These are phyloP conservation scores for Onychomys torridus DNA, from an alignment of 2,797 vertebrate genomes.

Conservation along the genomic window DNA sequence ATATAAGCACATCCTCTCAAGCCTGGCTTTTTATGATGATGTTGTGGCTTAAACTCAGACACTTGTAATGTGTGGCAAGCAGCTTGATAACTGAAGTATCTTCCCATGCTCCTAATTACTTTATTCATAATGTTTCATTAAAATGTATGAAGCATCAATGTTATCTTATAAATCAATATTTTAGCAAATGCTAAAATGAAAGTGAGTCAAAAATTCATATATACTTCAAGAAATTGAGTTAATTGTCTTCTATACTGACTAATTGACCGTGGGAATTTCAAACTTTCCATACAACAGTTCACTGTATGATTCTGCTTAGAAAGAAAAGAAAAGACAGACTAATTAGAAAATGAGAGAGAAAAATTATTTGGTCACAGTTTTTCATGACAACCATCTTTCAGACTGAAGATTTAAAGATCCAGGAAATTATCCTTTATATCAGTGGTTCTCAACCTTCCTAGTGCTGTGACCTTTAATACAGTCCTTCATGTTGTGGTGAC, in stretches of 20 bases:
- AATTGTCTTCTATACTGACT: neutral
- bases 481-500: too few species aligned
- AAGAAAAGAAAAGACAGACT: neutral
- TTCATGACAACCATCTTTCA: neutral
- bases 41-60: neutral
- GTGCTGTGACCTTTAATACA: too few species aligned
- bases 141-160: neutral
- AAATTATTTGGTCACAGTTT: neutral
- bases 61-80: neutral
- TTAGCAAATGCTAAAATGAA: constrained; percentile 8
- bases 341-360: neutral
- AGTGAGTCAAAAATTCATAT: neutral
- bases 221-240: neutral
- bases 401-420: neutral
- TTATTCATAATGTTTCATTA: neutral
- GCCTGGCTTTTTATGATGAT: neutral
- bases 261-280: neutral
- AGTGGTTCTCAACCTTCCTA: too few species aligned
- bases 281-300: neutral
- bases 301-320: neutral
- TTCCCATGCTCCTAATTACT: neutral
- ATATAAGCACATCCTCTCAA: neutral
- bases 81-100: neutral
- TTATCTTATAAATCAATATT: neutral
- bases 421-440: neutral